Conservation (phyloP, 2,113 vertebrate genomes). For the Falcunculus frontatus region DNA sequence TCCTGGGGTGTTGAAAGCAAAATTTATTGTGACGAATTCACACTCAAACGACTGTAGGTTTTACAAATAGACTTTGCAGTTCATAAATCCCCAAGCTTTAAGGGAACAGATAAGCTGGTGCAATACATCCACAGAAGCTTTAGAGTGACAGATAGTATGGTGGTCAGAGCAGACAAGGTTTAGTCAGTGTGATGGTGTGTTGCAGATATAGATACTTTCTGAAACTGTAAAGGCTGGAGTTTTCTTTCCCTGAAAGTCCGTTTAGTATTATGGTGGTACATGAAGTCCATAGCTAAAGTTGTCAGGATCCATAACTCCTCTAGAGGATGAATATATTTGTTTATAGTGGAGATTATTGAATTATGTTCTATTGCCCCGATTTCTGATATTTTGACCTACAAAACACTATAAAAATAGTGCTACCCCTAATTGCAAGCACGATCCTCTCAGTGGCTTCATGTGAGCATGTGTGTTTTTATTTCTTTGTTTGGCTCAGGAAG, state of each 20-base stretch:
- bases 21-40: slow-evolving; percentile 3
- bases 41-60: not conserved
- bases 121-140: not conserved
- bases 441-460: not conserved
- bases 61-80: slow-evolving; percentile 25
- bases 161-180: not conserved
- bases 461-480: not conserved
- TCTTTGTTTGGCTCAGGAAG: not conserved
- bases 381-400: not conserved
- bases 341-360: not conserved
- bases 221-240: not conserved
- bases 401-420: not conserved
- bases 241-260: not conserved
- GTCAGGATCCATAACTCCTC: not conserved
- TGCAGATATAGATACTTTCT: not conserved
- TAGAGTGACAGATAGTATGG: not conserved
- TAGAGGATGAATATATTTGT: not conserved
- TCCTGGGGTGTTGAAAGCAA: not conserved
- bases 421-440: not conserved
- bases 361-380: not conserved
- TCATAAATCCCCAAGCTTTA: slow-evolving; percentile 24
- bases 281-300: not conserved
- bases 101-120: not conserved
- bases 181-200: not conserved
- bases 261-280: not conserved